Evolutionary conservation across 2,888 invertebrate genomes (phyloP).

Genomic region (Sceliomorpha sp.): DNA sequence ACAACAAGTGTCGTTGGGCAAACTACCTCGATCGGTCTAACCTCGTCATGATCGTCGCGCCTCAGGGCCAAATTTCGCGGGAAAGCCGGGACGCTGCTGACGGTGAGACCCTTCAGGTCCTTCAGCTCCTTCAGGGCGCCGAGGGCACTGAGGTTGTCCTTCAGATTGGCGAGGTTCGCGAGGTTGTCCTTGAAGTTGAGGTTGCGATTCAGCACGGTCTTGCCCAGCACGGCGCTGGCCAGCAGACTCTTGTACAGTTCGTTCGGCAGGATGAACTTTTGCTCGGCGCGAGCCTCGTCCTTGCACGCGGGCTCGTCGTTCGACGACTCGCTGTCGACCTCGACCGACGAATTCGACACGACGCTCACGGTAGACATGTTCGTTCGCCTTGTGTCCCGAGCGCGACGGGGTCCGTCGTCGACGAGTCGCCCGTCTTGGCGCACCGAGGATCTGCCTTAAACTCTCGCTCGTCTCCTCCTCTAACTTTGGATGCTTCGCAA

Average conservation of each 20-base stretch:
- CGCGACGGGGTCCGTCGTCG: conserved; percentile 6
- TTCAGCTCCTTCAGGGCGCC: conserved; percentile 76
- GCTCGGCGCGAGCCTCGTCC: conserved; percentile 66
- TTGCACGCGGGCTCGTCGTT: conserved; percentile 74
- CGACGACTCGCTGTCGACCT: conserved; percentile 78
- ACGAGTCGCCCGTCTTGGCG: neutral
- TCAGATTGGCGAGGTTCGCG: conserved; percentile 72
- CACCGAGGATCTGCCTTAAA: too few relatives aligned
- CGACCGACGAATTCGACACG: conserved; percentile 78
- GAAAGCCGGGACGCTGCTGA: conserved; percentile 79
- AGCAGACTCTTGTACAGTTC: conserved; percentile 90
- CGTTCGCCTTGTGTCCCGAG: conserved; percentile 24
- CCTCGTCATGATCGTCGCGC: conserved; percentile 77
- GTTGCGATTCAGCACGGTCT: conserved; percentile 76
- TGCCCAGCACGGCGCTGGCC: conserved; percentile 86
- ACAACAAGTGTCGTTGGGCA: too few relatives aligned
- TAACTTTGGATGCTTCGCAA: conserved; percentile 18
- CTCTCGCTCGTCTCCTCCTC: neutral
- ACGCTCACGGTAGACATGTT: conserved; percentile 77
- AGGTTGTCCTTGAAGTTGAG: conserved; percentile 76
- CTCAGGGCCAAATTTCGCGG: conserved; percentile 77
- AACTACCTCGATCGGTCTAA: too few relatives aligned
- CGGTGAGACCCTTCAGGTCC: conserved; percentile 76
- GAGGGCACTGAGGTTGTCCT: conserved; percentile 75
- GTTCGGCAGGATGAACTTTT: conserved; percentile 85